Conservation (phyloP, 2,888 invertebrate species). For the Euproctis similis region DNA sequence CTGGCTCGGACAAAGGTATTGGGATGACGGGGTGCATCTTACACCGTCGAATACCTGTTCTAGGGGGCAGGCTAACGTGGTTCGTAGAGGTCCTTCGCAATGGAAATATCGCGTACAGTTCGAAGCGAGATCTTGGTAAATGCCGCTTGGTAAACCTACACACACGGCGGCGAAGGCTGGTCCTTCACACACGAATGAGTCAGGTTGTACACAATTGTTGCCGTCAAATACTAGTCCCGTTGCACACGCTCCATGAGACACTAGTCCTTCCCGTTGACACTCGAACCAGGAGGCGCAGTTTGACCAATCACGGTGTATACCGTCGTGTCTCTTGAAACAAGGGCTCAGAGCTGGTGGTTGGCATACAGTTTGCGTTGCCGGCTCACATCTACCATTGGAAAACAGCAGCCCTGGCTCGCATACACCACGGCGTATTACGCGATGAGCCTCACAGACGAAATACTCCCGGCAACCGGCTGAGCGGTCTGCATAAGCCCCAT, state of each 20-base stretch:
- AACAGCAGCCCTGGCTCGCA: slow-evolving; percentile 72
- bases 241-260: slow-evolving; percentile 62
- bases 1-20: slow-evolving; percentile 62
- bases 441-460: slow-evolving; percentile 72
- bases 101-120: slow-evolving; percentile 72
- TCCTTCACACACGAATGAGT: slow-evolving; percentile 59
- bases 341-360: slow-evolving; percentile 60
- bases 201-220: slow-evolving; percentile 48
- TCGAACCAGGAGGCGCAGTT: slow-evolving; percentile 69
- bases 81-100: slow-evolving; percentile 58
- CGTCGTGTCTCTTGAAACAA: slow-evolving; percentile 62
- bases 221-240: slow-evolving; percentile 70
- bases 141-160: slow-evolving; percentile 68
- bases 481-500: slow-evolving; percentile 76
- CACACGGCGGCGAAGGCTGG: slow-evolving; percentile 59
- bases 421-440: slow-evolving; percentile 70
- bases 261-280: slow-evolving; percentile 62
- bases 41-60: slow-evolving; percentile 64
- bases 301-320: slow-evolving; percentile 61
- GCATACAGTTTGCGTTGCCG: slow-evolving; percentile 56
- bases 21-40: slow-evolving; percentile 45
- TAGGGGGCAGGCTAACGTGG: slow-evolving; percentile 51
- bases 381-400: slow-evolving; percentile 68
- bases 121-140: slow-evolving; percentile 68
- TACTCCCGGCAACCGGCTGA: slow-evolving; percentile 74